These are phyloP conservation scores for Hipposideros larvatus DNA, from an alignment of 2,797 vertebrate species.

Conservation along the genomic window DNA sequence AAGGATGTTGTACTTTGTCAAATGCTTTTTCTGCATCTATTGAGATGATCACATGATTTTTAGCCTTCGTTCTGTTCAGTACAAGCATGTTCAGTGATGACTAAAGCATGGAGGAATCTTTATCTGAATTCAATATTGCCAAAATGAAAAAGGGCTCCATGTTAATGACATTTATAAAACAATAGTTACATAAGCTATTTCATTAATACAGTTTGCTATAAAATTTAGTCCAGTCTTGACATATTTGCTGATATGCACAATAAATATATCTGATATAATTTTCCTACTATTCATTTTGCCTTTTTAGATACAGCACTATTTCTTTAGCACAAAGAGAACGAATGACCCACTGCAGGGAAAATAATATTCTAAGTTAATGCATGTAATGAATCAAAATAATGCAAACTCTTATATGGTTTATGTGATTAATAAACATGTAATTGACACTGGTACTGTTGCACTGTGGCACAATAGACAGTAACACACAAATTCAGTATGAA, in stretches of 20 bases:
- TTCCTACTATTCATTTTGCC: not conserved
- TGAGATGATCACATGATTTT: not conserved
- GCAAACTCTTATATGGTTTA: not conserved
- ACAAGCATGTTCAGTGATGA: not conserved
- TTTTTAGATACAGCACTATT: not conserved
- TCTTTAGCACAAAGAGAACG: not conserved
- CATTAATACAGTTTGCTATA: not conserved
- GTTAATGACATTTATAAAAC: not conserved
- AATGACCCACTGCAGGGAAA: not conserved
- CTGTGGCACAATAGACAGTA: not conserved
- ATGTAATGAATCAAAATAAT: not conserved
- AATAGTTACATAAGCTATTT: not conserved
- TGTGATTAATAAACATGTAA: not conserved
- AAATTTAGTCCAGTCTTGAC: not conserved
- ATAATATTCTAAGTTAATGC: not conserved
- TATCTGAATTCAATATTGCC: slow-evolving; percentile 2
- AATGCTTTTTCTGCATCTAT: not conserved
- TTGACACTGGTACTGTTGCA: not conserved
- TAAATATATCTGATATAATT: not conserved
- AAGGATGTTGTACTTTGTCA: not conserved
- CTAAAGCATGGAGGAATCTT: not conserved
- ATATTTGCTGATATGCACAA: not conserved
- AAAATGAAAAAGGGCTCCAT: not conserved
- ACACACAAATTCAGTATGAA: not conserved
- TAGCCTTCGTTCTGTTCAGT: not conserved